phyloP scores from a whole-genome alignment of 2,888 invertebrate genomes.

The Rhingia rostrata region DNA sequence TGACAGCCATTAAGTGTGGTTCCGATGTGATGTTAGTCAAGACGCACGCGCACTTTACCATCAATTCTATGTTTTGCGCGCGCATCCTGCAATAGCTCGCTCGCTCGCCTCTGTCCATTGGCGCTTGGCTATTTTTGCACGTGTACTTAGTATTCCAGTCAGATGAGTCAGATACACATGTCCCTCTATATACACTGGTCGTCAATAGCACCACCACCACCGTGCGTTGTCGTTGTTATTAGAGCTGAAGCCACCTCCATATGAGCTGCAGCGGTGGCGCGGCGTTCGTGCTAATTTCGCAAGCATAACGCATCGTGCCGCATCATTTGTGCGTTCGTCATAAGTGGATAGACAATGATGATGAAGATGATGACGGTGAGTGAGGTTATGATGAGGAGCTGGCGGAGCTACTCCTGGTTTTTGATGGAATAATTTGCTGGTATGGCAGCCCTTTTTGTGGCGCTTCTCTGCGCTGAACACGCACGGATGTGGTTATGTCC shows the following conservation, averaged over 20 bases:
- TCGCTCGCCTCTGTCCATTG: constrained; percentile 28
- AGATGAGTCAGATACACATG: constrained; percentile 81
- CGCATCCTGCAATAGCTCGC: constrained; percentile 32
- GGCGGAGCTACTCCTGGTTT: constrained; percentile 30
- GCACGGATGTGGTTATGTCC: constrained; percentile 63
- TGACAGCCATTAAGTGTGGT: constrained; percentile 38
- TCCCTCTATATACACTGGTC: constrained; percentile 71
- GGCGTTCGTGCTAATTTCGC: constrained; percentile 64
- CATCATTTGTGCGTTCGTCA: constrained; percentile 70
- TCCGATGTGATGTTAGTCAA: constrained; percentile 24
- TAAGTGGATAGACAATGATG: constrained; percentile 71
- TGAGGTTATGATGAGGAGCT: constrained; percentile 51
- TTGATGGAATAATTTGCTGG: constrained; percentile 68
- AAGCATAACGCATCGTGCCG: constrained; percentile 64
- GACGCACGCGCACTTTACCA: constrained; percentile 19
- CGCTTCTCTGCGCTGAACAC: constrained; percentile 40
- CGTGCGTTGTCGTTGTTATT: too few species aligned
- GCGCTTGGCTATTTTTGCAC: constrained; percentile 49
- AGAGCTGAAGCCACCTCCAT: not conserved
- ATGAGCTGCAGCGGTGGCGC: constrained; percentile 23
- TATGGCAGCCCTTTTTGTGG: constrained; percentile 63
- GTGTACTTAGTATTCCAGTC: constrained; percentile 81
- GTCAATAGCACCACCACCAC: too few species aligned
- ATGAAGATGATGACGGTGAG: constrained; percentile 63
- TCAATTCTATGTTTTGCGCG: not conserved